Evolutionary conservation across 2,797 vertebrate genomes (phyloP).

Genomic region (Decapterus maruadsi): DNA sequence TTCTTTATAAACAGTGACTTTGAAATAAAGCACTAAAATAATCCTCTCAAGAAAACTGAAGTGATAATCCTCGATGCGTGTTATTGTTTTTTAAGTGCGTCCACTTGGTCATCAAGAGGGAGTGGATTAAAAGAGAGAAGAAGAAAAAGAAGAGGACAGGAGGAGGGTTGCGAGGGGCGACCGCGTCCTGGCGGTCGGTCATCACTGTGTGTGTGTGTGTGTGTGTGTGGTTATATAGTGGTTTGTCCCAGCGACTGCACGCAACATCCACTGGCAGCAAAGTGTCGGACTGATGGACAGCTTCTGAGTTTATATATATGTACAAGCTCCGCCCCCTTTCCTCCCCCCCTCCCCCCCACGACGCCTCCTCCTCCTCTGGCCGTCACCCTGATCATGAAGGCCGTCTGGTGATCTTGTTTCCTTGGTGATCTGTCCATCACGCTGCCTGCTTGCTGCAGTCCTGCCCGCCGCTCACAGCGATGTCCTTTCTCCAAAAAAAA

Average conservation of each 20-base stretch:
- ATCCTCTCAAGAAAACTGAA: conserved; percentile 60
- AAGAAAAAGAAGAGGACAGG: conserved; percentile 20
- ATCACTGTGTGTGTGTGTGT: conserved; percentile 18
- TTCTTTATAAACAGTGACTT: conserved; percentile 67
- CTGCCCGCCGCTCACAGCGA: conserved; percentile 30
- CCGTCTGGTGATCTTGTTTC: conserved; percentile 58
- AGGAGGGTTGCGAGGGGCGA: conserved; percentile 49
- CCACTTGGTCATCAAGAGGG: conserved; percentile 49
- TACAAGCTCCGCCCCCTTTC: conserved; percentile 68
- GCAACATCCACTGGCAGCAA: conserved; percentile 40
- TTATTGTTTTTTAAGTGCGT: conserved; percentile 48
- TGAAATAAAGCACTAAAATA: conserved; percentile 72
- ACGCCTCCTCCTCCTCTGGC: conserved; percentile 42
- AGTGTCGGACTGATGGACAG: conserved; percentile 49
- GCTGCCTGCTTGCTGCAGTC: conserved; percentile 8
- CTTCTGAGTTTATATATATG: conserved; percentile 59
- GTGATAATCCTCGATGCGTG: conserved; percentile 49
- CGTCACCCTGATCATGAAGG: conserved; percentile 60
- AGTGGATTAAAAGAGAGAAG: conserved; percentile 32
- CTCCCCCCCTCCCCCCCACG: no score
- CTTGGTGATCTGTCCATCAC: conserved; percentile 38
- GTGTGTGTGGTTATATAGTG: conserved; percentile 75
- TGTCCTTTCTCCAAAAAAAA: conserved; percentile 24
- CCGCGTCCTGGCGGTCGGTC: conserved; percentile 34
- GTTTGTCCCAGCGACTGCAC: conserved; percentile 69